phyloP scores from a whole-genome alignment of 2,888 invertebrate species.

The Stenchaetothrips biformis region DNA sequence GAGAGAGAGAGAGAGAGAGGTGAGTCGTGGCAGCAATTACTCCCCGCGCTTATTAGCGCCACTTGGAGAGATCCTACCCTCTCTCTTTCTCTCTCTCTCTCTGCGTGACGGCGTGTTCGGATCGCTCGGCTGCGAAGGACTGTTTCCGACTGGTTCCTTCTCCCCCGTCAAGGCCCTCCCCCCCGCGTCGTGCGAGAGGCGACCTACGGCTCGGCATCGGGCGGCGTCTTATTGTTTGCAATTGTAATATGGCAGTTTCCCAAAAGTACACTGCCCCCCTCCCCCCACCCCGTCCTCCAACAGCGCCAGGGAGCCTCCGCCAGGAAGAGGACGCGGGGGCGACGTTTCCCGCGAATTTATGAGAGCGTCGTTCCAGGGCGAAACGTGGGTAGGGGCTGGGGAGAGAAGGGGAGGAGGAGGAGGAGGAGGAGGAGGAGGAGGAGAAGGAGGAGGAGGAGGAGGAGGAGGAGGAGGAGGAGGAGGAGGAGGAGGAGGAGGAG shows the following conservation, averaged over 20 bases:
- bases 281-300: neutral
- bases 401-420: neutral
- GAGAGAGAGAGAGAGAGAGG: too few species aligned
- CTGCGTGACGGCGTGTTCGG: neutral
- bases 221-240: neutral
- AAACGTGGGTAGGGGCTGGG: neutral
- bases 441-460: neutral
- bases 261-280: neutral
- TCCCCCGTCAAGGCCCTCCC: neutral
- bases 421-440: neutral
- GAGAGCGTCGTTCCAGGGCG: neutral
- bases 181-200: neutral
- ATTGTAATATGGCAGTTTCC: slow-evolving; percentile 19
- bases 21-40: neutral
- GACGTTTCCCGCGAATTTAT: neutral
- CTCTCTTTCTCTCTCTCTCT: neutral
- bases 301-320: neutral
- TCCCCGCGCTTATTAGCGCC: neutral
- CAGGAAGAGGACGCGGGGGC: neutral
- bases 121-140: neutral
- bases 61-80: neutral
- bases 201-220: neutral
- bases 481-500: neutral
- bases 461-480: neutral
- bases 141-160: neutral